A percentile compares a stretch with the other conserved stretches of the same genome.
phyloP scores from a whole-genome alignment of 30 jellyfish, hydroid and myxozoan species.

The Pseudorhiza aurosa region DNA sequence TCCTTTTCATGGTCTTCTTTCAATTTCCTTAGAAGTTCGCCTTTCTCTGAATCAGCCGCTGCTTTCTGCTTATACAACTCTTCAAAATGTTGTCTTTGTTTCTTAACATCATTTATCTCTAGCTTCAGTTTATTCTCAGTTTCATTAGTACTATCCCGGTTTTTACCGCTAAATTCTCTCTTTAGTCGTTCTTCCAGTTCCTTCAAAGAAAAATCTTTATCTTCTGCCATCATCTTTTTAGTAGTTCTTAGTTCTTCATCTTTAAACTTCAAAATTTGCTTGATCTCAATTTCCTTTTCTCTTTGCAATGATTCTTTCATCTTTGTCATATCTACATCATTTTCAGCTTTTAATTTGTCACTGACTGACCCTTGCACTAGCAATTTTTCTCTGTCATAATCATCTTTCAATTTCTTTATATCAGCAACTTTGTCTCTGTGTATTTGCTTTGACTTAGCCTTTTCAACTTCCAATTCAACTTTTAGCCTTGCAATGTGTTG shows the following conservation, averaged over 20 bases:
- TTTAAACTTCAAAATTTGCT: slow-evolving; percentile 80
- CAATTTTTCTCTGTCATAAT: slow-evolving; percentile 62
- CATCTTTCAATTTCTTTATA: slow-evolving; percentile 74
- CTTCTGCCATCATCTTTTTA: slow-evolving; percentile 76
- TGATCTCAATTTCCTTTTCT: slow-evolving; percentile 84
- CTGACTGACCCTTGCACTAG: slow-evolving; percentile 32
- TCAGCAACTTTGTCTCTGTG: slow-evolving; percentile 94
- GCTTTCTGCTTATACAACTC: slow-evolving; percentile 52
- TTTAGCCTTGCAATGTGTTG: slow-evolving; percentile 72
- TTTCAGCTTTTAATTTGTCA: slow-evolving; percentile 57
- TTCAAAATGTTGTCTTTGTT: slow-evolving; percentile 66
- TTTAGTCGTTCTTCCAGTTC: slow-evolving; percentile 67
- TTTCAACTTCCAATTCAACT: slow-evolving; percentile 80
- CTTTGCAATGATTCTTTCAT: slow-evolving; percentile 72
- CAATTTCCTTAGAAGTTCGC: slow-evolving; percentile 67
- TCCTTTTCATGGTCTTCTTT: slow-evolving; percentile 89
- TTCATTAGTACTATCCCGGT: slow-evolving; percentile 37
- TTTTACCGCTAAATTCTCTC: slow-evolving; percentile 28
- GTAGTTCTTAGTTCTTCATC: slow-evolving; percentile 93
- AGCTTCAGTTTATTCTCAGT: slow-evolving; percentile 56
- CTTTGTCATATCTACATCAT: slow-evolving; percentile 70
- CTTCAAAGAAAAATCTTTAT: slow-evolving; percentile 66
- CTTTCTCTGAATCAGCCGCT: slow-evolving; percentile 68
- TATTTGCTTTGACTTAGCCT: slow-evolving; percentile 76
- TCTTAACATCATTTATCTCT: slow-evolving; percentile 70